Evolutionary conservation across 1,140 invertebrate species (phyloP).

Genomic region (Zaprionus kolodkinae): DNA sequence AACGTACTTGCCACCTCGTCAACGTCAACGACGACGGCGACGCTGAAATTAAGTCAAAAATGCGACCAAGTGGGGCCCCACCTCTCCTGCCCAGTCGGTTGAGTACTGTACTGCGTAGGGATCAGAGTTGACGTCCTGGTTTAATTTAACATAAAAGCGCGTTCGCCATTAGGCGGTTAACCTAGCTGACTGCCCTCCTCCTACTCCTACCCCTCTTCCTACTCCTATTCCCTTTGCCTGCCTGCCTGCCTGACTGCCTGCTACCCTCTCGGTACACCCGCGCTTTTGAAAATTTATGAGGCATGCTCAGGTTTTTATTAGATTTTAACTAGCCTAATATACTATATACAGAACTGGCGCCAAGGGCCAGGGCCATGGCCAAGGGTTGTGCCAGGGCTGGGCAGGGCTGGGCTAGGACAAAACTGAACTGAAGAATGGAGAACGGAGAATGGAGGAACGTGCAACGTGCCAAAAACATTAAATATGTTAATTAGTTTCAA

Average conservation of each 20-base stretch:
- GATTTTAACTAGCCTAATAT: constrained; percentile 83
- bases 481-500: constrained; percentile 83
- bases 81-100: background rate
- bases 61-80: constrained; percentile 25
- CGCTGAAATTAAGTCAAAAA: constrained; percentile 45
- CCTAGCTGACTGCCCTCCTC: background rate
- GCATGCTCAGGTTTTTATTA: constrained; percentile 84
- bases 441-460: constrained; percentile 26
- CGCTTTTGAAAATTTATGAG: constrained; percentile 79
- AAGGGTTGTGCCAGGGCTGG: constrained; percentile 5
- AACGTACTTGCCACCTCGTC: constrained; percentile 79
- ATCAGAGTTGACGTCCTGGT: constrained; percentile 42
- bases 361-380: constrained; percentile 54
- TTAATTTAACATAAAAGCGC: constrained; percentile 83
- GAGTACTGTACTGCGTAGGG: constrained; percentile 17
- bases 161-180: constrained; percentile 78
- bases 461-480: constrained; percentile 82
- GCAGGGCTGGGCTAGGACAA: constrained; percentile 18
- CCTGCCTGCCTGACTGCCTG: too few relatives aligned
- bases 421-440: background rate
- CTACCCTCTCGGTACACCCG: background rate
- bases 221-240: too few relatives aligned
- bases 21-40: constrained; percentile 31
- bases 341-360: constrained; percentile 61
- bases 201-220: background rate